Evolutionary conservation across 1,140 invertebrate genomes (phyloP), one percentile per base, ranked within the genome.

Genomic region (Melanaphis sacchari): DNA sequence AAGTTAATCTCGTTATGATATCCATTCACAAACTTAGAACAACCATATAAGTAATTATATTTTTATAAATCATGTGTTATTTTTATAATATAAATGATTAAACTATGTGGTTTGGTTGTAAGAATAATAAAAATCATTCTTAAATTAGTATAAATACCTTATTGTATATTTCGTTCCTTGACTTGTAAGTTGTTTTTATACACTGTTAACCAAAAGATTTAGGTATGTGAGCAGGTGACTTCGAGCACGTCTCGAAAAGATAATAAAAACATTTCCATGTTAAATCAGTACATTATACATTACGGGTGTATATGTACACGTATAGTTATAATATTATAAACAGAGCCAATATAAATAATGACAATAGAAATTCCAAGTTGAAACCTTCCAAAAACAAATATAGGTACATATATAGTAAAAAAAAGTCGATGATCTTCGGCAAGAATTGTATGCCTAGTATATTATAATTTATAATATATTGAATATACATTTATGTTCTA

Each of bases 311-410:
- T 81, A 36, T 66, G 59, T 66, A n/a, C 59, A 66, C 59, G 15
- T n/a, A 76, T 76, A 76, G n/a, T 18, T 76, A 76, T 76, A 76
- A 18, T n/a, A 76, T 40, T 84, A n/a, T 11, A 87, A 31, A 7
- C 31, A 41, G 41, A n/a, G 84, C 84, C 41, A 87, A 46, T 38
- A 87, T 87, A 87, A 87, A 87, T 87, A 87, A 87, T 24, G 24
- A 84, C 82, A 26, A 84, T 26, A 41, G 82, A 3, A 41, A 84
- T 84, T 41, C 36, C n/a, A 24, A 82, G 76, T 82, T 82, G 38
- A n/a, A 24, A 22, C 21, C 36, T 8, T 82, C 38, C 22, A 9
- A 84, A 84, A 84, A 84, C 82, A 84, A 84, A 84, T 84, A 41
- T 41, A 15, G 7, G 15, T 49, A 21, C 31, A 40, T 41, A 40